Conservation (phyloP, 2,113 vertebrate genomes). For the Tringa solitaria region DNA sequence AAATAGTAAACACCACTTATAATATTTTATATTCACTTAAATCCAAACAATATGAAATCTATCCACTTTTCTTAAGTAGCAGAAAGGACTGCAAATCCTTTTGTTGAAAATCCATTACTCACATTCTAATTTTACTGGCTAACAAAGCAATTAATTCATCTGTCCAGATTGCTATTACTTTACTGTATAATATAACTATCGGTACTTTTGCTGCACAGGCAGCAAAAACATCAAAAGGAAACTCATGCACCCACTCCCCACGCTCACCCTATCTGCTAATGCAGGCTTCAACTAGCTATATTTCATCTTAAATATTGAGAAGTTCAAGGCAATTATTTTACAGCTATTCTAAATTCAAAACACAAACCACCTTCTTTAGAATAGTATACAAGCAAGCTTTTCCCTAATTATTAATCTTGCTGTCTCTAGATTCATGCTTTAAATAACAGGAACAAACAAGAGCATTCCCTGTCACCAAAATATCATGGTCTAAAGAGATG, state of each 20-base stretch:
- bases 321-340: constrained; percentile 48
- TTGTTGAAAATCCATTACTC: background rate
- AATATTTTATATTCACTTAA: background rate
- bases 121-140: background rate
- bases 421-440: background rate
- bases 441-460: background rate
- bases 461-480: background rate
- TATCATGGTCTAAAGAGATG: background rate
- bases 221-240: background rate
- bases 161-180: background rate
- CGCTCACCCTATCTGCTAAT: background rate
- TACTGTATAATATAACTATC: background rate
- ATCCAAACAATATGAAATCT: background rate
- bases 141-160: background rate
- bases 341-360: constrained; percentile 40
- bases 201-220: background rate
- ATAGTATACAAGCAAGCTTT: background rate
- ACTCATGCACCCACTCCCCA: background rate
- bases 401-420: background rate
- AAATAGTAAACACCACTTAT: background rate
- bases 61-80: background rate
- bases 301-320: constrained; percentile 1
- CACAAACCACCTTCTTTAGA: background rate
- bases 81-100: background rate
- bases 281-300: background rate